Percentiles rank a stretch among this genome's conserved stretches.
phyloP scores from a whole-genome alignment of 2,113 vertebrate genomes.

The Lepus timidus region DNA sequence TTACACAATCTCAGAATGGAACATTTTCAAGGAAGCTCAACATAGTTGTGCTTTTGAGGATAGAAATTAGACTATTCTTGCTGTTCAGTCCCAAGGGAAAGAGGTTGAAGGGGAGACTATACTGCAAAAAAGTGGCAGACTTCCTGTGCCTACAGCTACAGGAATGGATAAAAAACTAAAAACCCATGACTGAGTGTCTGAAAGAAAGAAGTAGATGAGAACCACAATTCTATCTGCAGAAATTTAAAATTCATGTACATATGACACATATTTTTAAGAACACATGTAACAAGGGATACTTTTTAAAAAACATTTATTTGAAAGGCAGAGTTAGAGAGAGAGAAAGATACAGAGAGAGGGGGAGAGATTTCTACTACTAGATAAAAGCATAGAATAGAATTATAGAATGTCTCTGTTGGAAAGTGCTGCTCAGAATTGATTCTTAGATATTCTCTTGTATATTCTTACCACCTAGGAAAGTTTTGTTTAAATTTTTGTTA shows the following conservation, averaged over 20 bases:
- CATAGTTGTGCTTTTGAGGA: not conserved
- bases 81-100: not conserved
- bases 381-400: not conserved
- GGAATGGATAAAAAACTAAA: not conserved
- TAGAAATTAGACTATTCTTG: not conserved
- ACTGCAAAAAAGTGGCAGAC: not conserved
- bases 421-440: not conserved
- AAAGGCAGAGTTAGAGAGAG: not conserved
- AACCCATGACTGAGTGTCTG: not conserved
- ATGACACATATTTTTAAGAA: not conserved
- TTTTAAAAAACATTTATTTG: not conserved
- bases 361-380: not conserved
- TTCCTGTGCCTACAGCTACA: not conserved
- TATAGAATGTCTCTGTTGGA: not conserved
- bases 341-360: not conserved
- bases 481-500: constrained; percentile 43
- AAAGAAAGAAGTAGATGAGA: not conserved
- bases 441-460: constrained; percentile 23
- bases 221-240: not conserved
- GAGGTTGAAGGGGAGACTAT: not conserved
- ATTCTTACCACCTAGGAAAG: not conserved
- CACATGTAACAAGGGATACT: not conserved
- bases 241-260: not conserved
- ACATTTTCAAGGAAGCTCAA: not conserved
- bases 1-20: not conserved